Base-by-base conservation (phyloP, 2,113 vertebrate species). In the Bos javanicus region DNA sequence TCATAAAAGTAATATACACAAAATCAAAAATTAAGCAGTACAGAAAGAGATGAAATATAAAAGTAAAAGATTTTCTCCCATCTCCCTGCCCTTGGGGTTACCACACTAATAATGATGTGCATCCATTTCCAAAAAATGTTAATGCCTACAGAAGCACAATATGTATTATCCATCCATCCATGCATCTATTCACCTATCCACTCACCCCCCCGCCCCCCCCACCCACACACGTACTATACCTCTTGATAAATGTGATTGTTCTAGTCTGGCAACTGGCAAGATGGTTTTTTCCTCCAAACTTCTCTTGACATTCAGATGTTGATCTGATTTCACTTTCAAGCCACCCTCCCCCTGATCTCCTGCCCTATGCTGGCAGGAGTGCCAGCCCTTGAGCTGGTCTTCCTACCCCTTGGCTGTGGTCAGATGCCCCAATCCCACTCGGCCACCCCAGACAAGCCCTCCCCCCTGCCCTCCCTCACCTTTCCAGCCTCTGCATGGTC, bases 401-500 rank as follows among this genome's bases (percentile, higher is more conserved):
- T n/a, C 76, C 21, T 5, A 6, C 4, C 21, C 17, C 39, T 23
- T 5, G 5, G 16, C 30, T 15, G 5, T 0, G 36, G n/a, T 76
- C 48, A 52, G 36, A 12, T 2, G 10, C 84, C 74, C 43, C 36
- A 13, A 2, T 2, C 10, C 71, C 10, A 4, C 52, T 12, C 2
- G 7, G 64, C 33, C 30, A n/a, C 33, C 33, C 33, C 62, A 30
- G 71, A 14, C n/a, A 33, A n/a, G 0, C 36, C 50, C 48, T 17
- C 25, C 64, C 1, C 50, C 50, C 1, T 0, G 0, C 33, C 50
- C 46, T 19, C 23, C 64, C 1, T 98, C 98, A 99, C 99, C 99
- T 99, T 98, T 99, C 99, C 97, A 99, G 99, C 99, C 99, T 99
- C 98, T 99, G 99, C 99, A 99, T 99, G 98, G 99, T 99, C 98